Conservation (phyloP, 1,140 invertebrate species). For the Scaptomyza graminum region DNA sequence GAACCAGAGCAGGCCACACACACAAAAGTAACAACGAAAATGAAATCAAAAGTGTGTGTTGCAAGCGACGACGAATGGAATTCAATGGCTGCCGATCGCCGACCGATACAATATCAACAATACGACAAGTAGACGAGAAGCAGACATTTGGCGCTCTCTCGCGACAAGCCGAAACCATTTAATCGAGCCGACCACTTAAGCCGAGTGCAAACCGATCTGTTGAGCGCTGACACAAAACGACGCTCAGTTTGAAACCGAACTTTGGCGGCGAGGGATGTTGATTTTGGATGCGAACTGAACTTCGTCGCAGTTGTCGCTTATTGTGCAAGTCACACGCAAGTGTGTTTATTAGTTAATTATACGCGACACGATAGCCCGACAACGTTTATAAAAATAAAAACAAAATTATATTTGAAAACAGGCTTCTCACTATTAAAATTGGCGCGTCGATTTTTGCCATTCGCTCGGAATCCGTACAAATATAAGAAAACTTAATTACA, state of each 20-base stretch:
- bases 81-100: conserved; percentile 14
- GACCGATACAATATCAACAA: conserved; percentile 8
- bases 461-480: conserved; percentile 26
- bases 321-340: conserved; percentile 61
- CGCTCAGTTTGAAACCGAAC: conserved; percentile 52
- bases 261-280: conserved; percentile 52
- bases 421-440: no score
- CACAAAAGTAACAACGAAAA: conserved; percentile 10
- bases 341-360: conserved; percentile 56
- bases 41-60: conserved; percentile 51
- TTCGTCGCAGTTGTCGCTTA: conserved; percentile 14
- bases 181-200: background rate
- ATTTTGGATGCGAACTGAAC: conserved; percentile 11
- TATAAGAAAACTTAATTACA: no score
- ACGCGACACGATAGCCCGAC: conserved; percentile 40
- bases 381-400: background rate
- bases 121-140: conserved; percentile 8
- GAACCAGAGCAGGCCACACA: conserved; percentile 2
- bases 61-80: conserved; percentile 8
- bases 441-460: conserved; percentile 23
- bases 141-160: conserved; percentile 1
- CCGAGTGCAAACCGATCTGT: conserved; percentile 13
- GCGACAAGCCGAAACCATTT: background rate
- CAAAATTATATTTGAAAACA: no score
- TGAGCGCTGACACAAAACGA: background rate